A percentile compares a stretch with the other conserved stretches of the same genome.
These are phyloP conservation scores for Tragelaphus strepsiceros DNA, from an alignment of 2,113 vertebrate genomes.

Conservation along the genomic window DNA sequence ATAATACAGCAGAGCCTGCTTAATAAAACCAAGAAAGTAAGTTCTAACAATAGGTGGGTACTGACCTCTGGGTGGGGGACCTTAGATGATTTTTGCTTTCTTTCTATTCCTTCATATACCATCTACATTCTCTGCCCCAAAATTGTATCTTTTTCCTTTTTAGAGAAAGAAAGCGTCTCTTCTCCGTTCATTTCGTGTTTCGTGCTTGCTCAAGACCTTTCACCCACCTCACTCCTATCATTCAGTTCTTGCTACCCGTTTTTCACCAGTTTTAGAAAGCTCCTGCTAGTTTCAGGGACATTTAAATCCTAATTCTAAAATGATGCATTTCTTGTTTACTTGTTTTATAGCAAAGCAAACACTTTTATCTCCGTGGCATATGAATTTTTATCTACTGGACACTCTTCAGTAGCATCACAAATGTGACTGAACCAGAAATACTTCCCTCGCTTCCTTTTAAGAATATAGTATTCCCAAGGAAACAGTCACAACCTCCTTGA, in stretches of 20 bases:
- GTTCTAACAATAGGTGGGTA: background rate
- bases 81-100: background rate
- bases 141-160: background rate
- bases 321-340: background rate
- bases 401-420: background rate
- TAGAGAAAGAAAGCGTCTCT: background rate
- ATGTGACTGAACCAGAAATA: conserved; percentile 9
- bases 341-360: background rate
- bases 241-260: background rate
- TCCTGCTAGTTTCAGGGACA: background rate
- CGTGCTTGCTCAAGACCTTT: background rate
- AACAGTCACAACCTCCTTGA: conserved; percentile 45
- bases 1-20: background rate
- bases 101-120: background rate
- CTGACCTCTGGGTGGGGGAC: background rate
- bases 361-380: background rate
- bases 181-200: background rate
- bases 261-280: background rate
- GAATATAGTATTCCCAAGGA: conserved; percentile 29
- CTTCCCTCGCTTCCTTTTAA: background rate
- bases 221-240: background rate
- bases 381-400: background rate
- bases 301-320: background rate
- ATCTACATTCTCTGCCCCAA: background rate
- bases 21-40: background rate